These are phyloP conservation scores for Hyalella azteca DNA, from an alignment of 2,888 invertebrate genomes.

Conservation along the genomic window DNA sequence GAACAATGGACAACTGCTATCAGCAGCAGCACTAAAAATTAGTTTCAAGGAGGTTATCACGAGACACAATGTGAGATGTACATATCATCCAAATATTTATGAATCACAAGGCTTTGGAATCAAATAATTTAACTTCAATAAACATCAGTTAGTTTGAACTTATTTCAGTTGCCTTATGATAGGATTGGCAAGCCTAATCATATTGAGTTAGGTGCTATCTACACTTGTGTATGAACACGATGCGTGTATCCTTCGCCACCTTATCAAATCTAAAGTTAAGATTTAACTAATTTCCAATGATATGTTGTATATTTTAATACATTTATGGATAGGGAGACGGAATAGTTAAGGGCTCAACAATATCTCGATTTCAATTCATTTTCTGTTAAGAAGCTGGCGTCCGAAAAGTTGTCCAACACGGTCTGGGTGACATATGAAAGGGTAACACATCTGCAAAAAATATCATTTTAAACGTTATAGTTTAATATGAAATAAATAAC, in stretches of 20 bases:
- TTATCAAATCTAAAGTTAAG: too few relatives aligned
- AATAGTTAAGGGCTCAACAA: not conserved
- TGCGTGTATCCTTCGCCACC: not conserved
- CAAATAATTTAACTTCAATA: too few relatives aligned
- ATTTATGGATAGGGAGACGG: not conserved
- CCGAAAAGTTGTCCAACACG: not conserved
- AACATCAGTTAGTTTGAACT: too few relatives aligned
- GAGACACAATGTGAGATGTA: too few relatives aligned
- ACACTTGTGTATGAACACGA: not conserved
- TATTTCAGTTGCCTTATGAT: too few relatives aligned
- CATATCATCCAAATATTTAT: too few relatives aligned
- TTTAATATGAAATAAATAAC: not conserved
- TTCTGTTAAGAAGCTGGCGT: not conserved
- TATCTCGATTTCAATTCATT: not conserved
- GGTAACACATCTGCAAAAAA: not conserved
- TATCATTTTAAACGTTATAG: not conserved
- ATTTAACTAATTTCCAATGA: not conserved
- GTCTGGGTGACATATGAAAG: not conserved
- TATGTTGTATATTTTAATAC: not conserved
- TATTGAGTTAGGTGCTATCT: too few relatives aligned
- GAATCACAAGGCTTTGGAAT: too few relatives aligned
- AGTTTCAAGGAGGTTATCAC: too few relatives aligned
- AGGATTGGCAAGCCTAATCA: too few relatives aligned
- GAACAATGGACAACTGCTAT: not conserved
- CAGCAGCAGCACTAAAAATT: too few relatives aligned